These are phyloP conservation scores for Trichonephila clavipes DNA, from an alignment of 1,140 invertebrate species.

Conservation along the genomic window DNA sequence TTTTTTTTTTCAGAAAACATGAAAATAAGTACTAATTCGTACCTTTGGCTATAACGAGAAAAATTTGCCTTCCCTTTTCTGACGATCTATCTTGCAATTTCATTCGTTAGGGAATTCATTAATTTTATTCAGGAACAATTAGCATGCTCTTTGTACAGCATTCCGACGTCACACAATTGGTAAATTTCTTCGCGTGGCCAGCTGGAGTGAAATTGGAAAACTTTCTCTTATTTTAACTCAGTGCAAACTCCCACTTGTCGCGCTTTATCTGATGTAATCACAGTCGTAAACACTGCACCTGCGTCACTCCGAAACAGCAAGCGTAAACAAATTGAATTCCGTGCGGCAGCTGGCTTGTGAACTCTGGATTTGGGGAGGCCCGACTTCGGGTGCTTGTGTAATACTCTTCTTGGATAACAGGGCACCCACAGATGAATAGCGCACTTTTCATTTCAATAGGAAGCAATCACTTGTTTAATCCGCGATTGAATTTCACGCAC, in stretches of 20 bases:
- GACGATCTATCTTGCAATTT: no score
- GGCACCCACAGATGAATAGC: neutral
- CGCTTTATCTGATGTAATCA: constrained; percentile 13
- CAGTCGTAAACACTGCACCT: constrained; percentile 29
- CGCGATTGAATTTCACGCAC: no score
- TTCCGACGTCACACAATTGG: neutral
- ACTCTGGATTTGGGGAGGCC: constrained; percentile 7
- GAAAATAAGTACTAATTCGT: no score
- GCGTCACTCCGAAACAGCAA: neutral
- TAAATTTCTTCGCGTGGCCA: neutral
- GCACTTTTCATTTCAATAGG: no score
- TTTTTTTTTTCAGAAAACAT: no score
- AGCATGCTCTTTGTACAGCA: constrained; percentile 6
- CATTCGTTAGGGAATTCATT: no score
- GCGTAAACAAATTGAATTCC: neutral
- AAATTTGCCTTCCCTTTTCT: no score
- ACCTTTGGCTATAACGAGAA: no score
- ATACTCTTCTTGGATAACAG: neutral
- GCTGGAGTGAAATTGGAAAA: constrained; percentile 10
- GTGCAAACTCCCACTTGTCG: constrained; percentile 1
- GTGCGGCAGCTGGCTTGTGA: neutral
- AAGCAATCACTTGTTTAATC: no score
- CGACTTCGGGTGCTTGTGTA: neutral
- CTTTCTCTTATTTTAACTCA: neutral
- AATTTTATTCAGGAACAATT: neutral